Evolutionary conservation across 2,113 vertebrate genomes (phyloP), one percentile per base, ranked within the genome.

Genomic region (Pedionomus torquatus): DNA sequence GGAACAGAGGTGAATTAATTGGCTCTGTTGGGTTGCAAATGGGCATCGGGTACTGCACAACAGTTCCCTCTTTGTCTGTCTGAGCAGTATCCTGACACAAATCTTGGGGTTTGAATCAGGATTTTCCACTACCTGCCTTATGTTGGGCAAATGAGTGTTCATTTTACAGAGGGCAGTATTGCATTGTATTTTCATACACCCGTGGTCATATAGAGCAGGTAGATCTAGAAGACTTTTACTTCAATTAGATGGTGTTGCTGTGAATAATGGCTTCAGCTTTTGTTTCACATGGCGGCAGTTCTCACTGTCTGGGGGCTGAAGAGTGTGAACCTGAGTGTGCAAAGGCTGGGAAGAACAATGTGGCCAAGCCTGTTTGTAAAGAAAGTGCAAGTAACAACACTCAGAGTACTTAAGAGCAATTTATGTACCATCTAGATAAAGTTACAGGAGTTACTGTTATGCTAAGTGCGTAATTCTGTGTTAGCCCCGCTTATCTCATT

Each of bases 391-490:
- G 1, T 64, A 83, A 75, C 52, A 63, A 74, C 84, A 75, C 87
- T 94, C 96, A 80, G 87, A 82, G 64, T 75, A 84, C 68, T 95
- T 86, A 90, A 90, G 83, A 94, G 41, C 13, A 0, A 94, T 94
- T 95, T 96, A 90, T 90, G 88, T 92, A 88, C 68, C 91, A 88
- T 52, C 74, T 85, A 95, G 95, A 97, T 95, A 94, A 80, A 63
- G 68, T 89, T 94, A 63, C 78, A 39, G 88, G 64, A 91, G 78
- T 58, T 68, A 81, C 75, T 88, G 89, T 74, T 93, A 71, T 44
- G 72, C 68, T 91, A 97, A 96, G 90, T 87, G 83, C 81, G 77
- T 85, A 92, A 89, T 78, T 17, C 39, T 88, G 18, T 76, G 54
- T 77, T 92, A 94, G 90, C 89, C 72, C 80, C 95, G 70, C 82